These are phyloP conservation scores for Struthidea cinerea DNA, from an alignment of 2,113 vertebrate genomes.

Conservation along the genomic window DNA sequence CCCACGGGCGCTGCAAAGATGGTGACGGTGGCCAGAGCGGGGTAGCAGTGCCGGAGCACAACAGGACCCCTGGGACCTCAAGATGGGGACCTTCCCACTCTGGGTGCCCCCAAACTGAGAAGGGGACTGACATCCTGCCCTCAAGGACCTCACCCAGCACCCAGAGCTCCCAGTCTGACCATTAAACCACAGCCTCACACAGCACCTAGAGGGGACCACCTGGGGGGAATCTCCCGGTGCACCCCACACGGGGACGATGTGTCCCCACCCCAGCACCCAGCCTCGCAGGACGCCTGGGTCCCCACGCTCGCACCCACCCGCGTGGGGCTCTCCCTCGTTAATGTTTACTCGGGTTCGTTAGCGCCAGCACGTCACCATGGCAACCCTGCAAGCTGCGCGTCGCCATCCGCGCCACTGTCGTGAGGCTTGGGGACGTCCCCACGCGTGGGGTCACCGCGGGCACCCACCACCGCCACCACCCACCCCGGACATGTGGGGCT, in stretches of 20 bases:
- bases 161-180: not conserved
- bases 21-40: fast-evolving
- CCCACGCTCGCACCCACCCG: not conserved
- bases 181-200: not conserved
- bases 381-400: slow-evolving; percentile 45
- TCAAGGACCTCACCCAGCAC: not conserved
- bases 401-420: slow-evolving; percentile 4
- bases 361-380: slow-evolving; percentile 45
- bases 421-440: not conserved
- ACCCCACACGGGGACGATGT: fast-evolving
- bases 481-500: fast-evolving
- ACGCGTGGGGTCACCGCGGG: not conserved
- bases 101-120: not conserved
- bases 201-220: not conserved
- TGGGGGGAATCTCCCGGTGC: not conserved
- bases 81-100: not conserved
- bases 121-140: not conserved
- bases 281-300: not conserved
- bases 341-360: slow-evolving; percentile 60
- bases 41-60: fast-evolving
- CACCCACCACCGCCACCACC: not conserved
- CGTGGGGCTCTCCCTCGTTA: slow-evolving; percentile 35
- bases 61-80: not conserved
- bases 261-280: not conserved
- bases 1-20: not conserved